phyloP scores from a whole-genome alignment of 2,113 vertebrate genomes.

The Butastur rufipennis region DNA sequence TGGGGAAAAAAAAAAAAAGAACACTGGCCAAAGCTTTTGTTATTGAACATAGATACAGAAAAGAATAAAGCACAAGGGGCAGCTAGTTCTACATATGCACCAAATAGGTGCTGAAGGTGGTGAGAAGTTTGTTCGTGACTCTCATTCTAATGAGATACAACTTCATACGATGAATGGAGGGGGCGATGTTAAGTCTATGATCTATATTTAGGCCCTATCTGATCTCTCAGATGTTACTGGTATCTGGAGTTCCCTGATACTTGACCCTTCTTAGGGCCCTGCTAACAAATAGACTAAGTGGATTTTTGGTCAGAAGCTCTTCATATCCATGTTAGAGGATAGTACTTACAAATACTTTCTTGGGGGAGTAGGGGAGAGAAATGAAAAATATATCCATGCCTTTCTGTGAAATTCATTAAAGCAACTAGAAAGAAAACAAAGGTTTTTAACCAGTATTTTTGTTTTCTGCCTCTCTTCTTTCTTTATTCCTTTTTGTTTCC shows the following conservation, averaged over 20 bases:
- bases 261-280: neutral
- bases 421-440: neutral
- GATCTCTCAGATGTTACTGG: neutral
- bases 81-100: accelerated
- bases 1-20: neutral
- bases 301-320: neutral
- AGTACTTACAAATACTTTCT: neutral
- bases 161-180: accelerated
- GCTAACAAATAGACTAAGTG: neutral
- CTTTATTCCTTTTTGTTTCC: neutral
- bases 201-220: neutral
- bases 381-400: neutral
- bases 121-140: neutral
- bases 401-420: neutral
- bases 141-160: accelerated
- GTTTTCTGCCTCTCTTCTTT: neutral
- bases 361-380: accelerated
- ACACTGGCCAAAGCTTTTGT: neutral
- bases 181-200: accelerated
- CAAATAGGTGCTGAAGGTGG: neutral
- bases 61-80: neutral
- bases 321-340: accelerated
- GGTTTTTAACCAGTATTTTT: neutral
- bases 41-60: neutral
- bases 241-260: neutral